A percentile compares a stretch with the other conserved stretches of the same genome.
Evolutionary conservation across 2,113 vertebrate genomes (phyloP).

Genomic region (Chrysochloris asiatica): DNA sequence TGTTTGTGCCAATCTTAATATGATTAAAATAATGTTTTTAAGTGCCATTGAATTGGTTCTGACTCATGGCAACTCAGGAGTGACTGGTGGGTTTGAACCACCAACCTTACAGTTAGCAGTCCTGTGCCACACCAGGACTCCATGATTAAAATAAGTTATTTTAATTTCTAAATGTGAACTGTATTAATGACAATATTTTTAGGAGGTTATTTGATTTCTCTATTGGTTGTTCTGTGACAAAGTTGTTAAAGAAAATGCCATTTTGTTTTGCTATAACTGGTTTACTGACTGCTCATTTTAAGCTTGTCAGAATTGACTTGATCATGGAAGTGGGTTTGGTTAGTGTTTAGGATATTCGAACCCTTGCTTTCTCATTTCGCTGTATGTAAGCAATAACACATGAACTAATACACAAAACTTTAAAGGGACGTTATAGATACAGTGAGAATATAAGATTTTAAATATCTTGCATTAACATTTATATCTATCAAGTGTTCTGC

Average conservation of each 20-base stretch:
- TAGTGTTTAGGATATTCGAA: neutral
- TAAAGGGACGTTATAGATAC: neutral
- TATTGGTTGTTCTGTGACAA: neutral
- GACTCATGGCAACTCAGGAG: too few relatives aligned
- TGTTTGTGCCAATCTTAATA: neutral
- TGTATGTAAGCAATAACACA: neutral
- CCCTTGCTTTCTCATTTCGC: neutral
- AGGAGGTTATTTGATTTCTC: conserved; percentile 11
- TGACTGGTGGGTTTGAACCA: too few relatives aligned
- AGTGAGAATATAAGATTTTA: conserved; percentile 34
- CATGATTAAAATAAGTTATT: too few relatives aligned
- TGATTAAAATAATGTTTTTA: conserved; percentile 12
- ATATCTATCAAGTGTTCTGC: conserved; percentile 28
- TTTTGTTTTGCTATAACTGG: neutral
- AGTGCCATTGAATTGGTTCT: too few relatives aligned
- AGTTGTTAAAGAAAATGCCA: conserved; percentile 17
- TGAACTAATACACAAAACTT: conserved; percentile 16
- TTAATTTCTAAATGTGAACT: conserved; percentile 27
- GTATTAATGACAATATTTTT: neutral
- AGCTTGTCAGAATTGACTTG: too few relatives aligned
- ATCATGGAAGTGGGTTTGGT: too few relatives aligned
- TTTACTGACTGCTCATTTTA: conserved; percentile 24
- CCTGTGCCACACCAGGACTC: too few relatives aligned
- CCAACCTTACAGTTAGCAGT: too few relatives aligned
- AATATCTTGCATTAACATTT: neutral